These are phyloP conservation scores for Entosphenus tridentatus DNA, from an alignment of 2,113 vertebrate species.

Conservation along the genomic window DNA sequence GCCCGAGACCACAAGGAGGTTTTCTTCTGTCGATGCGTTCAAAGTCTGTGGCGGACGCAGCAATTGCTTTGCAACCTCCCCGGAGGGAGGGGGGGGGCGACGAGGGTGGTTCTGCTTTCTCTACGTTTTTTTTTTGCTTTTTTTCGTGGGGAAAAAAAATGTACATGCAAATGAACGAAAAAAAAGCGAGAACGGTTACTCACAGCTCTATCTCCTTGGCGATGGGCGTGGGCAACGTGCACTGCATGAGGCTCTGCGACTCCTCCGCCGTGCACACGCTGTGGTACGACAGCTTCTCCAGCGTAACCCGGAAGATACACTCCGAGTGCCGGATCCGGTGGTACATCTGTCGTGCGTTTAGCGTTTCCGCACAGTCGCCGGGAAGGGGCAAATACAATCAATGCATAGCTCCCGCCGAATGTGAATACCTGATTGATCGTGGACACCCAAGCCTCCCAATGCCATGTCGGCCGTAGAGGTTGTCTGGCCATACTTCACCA, in stretches of 20 bases:
- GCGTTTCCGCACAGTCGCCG: no score
- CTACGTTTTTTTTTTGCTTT: not conserved
- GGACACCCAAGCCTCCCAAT: no score
- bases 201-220: slow-evolving; percentile 80
- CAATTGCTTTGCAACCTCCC: not conserved
- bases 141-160: not conserved
- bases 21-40: no score
- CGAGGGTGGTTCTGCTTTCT: no score
- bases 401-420: no score
- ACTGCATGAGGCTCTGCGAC: slow-evolving; percentile 64
- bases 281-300: slow-evolving; percentile 96
- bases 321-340: slow-evolving; percentile 92
- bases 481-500: no score
- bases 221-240: slow-evolving; percentile 45
- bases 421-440: no score
- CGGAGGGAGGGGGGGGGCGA: not conserved
- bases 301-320: slow-evolving; percentile 92
- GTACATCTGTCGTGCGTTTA: slow-evolving; percentile 44
- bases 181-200: slow-evolving; percentile 12
- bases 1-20: no score
- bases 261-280: slow-evolving; percentile 89
- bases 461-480: no score
- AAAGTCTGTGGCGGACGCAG: not conserved
- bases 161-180: not conserved
- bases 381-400: no score